Percentiles rank a stretch among this genome's conserved stretches.
phyloP scores from a whole-genome alignment of 2,113 vertebrate genomes.

The Eretmochelys imbricata region DNA sequence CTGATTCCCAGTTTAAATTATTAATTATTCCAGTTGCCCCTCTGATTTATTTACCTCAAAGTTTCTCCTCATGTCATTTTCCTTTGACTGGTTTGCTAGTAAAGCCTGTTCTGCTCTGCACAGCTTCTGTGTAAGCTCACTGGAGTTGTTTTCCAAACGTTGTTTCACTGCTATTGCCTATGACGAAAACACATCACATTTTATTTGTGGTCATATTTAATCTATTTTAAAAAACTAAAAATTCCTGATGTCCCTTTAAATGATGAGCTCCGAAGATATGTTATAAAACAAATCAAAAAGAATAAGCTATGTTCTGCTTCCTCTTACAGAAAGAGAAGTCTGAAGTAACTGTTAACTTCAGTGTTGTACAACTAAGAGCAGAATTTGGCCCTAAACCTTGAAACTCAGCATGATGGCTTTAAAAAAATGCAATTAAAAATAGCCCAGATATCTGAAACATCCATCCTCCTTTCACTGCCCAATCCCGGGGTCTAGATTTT shows the following conservation, averaged over 20 bases:
- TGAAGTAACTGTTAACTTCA: no score
- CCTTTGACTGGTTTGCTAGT: slow-evolving; percentile 77
- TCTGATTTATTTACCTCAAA: slow-evolving; percentile 78
- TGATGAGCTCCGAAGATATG: not conserved
- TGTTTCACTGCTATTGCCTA: slow-evolving; percentile 81
- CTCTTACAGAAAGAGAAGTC: no score
- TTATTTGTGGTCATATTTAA: not conserved
- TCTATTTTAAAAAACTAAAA: not conserved
- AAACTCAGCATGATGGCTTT: no score
- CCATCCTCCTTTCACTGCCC: not conserved
- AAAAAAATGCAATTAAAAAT: not conserved
- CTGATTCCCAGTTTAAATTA: not conserved
- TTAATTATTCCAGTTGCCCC: not conserved
- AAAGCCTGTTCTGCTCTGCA: slow-evolving; percentile 81
- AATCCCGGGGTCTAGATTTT: not conserved
- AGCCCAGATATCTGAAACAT: not conserved
- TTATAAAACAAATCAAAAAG: no score
- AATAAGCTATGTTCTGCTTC: no score
- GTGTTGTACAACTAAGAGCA: no score
- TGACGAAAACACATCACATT: not conserved
- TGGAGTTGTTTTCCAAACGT: slow-evolving; percentile 77
- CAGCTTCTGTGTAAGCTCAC: slow-evolving; percentile 84
- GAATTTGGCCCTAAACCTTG: no score
- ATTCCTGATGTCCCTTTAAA: not conserved
- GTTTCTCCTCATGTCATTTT: slow-evolving; percentile 82